Base-by-base conservation (phyloP, 2,888 invertebrate species). In the Synergus laeviventris region DNA sequence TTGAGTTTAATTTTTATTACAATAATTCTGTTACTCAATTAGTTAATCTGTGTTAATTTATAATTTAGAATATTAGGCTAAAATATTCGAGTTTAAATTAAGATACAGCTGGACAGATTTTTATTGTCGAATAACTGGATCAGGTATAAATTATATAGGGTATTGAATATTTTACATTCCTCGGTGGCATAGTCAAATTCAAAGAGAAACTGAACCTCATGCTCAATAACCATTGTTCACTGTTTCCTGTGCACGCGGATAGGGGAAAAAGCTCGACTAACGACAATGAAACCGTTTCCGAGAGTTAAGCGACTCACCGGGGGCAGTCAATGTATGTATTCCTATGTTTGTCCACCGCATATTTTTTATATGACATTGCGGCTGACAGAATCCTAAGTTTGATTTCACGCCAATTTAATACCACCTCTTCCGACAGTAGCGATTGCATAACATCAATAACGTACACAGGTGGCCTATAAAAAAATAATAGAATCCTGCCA, bases 361-460 rank as follows among this genome's bases (percentile, higher is more conserved):
- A 54, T 70, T 61, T 87, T 87, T 87, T 54, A 81, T 83, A 81
- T 83, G 84, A 84, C 84, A 84, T 82, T 79, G 76, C 82, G 81
- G 81, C 81, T 84, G 86, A 88, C 84, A 84, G 84, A 86, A 88
- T 88, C 80, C 81, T 81, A 84, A 87, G 79, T 87, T 87, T 88
- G 88, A 87, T 84, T 83, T 80, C 38, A 76, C 76, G 86, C 87
- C 88, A 87, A 88, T 86, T 87, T 88, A 88, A 86, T 84, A 84
- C 82, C 82, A 81, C 83, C 81, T 54, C 36, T 21, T 79, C n/a
- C n/a, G n/a, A 61, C 18, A 61, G 11, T 18, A n/a, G 38, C 31
- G 36, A n/a, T 61, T 36, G n/a, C 18, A n/a, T 36, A 61, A 9
- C 38, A 16, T 36, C 38, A 1, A 61, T 36, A 38, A n/a, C 16